Conservation (phyloP, 2,888 invertebrate genomes). For the Cactoblastis cactorum region DNA sequence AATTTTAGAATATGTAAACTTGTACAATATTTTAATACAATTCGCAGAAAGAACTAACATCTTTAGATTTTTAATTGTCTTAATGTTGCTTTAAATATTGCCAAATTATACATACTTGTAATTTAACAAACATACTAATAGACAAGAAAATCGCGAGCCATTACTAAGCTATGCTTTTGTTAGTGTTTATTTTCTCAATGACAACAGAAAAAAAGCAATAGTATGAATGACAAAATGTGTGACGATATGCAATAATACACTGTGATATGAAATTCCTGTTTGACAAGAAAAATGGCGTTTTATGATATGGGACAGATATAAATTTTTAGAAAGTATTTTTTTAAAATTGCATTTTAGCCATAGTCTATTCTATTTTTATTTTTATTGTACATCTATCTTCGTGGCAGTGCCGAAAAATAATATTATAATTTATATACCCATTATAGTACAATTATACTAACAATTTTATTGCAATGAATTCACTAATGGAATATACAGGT, state of each 20-base stretch:
- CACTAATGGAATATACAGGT: too few relatives aligned
- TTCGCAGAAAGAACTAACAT: too few relatives aligned
- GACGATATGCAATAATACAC: neutral
- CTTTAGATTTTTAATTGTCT: too few relatives aligned
- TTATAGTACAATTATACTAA: slow-evolving; percentile 1
- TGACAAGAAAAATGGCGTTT: neutral
- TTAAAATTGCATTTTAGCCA: slow-evolving; percentile 13
- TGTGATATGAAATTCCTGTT: slow-evolving; percentile 3
- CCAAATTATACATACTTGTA: too few relatives aligned
- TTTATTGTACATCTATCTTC: slow-evolving; percentile 26
- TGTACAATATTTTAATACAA: too few relatives aligned
- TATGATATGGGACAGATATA: slow-evolving; percentile 12
- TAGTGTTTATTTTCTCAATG: slow-evolving; percentile 5
- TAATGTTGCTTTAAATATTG: too few relatives aligned
- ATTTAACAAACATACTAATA: too few relatives aligned
- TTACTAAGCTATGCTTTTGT: too few relatives aligned
- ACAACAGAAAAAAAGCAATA: neutral
- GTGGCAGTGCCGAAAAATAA: slow-evolving; percentile 50
- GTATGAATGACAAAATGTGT: neutral
- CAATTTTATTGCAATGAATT: slow-evolving; percentile 14
- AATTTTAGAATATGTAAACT: too few relatives aligned
- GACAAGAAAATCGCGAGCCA: too few relatives aligned
- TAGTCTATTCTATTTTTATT: slow-evolving; percentile 13
- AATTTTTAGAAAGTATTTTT: slow-evolving; percentile 10
- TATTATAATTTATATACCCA: slow-evolving; percentile 14